phyloP scores from a whole-genome alignment of 1,140 invertebrate genomes.

The Drosophila bipectinata region DNA sequence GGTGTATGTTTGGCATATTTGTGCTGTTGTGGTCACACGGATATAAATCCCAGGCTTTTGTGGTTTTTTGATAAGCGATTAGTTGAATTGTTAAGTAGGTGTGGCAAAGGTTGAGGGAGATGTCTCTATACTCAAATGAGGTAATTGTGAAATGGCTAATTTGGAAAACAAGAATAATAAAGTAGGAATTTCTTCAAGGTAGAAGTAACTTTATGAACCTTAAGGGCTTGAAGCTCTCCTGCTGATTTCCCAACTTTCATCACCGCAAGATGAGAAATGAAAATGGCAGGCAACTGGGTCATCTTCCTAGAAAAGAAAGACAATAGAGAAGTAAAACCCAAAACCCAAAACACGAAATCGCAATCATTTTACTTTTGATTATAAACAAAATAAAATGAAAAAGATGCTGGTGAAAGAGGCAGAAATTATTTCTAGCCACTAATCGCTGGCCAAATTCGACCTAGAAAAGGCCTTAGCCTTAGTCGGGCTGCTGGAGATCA shows the following conservation, averaged over 20 bases:
- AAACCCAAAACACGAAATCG: slow-evolving; percentile 71
- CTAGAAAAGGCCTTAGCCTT: slow-evolving; percentile 45
- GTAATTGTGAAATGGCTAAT: slow-evolving; percentile 28
- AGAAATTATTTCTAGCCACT: slow-evolving; percentile 55
- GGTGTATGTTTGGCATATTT: not conserved
- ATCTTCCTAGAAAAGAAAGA: slow-evolving; percentile 52
- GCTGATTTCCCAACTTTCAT: slow-evolving; percentile 58
- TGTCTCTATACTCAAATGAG: slow-evolving; percentile 28
- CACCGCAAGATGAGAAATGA: slow-evolving; percentile 54
- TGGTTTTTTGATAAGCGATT: slow-evolving; percentile 30
- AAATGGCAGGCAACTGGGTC: slow-evolving; percentile 65
- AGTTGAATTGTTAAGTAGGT: not conserved
- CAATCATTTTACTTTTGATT: slow-evolving; percentile 82
- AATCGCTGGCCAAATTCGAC: slow-evolving; percentile 41
- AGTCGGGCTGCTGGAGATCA: slow-evolving; percentile 36
- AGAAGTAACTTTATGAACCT: not conserved
- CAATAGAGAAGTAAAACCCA: slow-evolving; percentile 24
- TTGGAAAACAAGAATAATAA: not conserved
- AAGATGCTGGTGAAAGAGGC: slow-evolving; percentile 29
- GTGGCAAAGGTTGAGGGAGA: slow-evolving; percentile 1
- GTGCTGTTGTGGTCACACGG: slow-evolving; percentile 47
- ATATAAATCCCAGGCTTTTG: slow-evolving; percentile 54
- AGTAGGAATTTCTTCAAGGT: not conserved
- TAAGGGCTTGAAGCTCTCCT: not conserved
- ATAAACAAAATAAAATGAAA: slow-evolving; percentile 65